Evolutionary conservation across 2,888 invertebrate genomes (phyloP).

Genomic region (Tortrix viridana): DNA sequence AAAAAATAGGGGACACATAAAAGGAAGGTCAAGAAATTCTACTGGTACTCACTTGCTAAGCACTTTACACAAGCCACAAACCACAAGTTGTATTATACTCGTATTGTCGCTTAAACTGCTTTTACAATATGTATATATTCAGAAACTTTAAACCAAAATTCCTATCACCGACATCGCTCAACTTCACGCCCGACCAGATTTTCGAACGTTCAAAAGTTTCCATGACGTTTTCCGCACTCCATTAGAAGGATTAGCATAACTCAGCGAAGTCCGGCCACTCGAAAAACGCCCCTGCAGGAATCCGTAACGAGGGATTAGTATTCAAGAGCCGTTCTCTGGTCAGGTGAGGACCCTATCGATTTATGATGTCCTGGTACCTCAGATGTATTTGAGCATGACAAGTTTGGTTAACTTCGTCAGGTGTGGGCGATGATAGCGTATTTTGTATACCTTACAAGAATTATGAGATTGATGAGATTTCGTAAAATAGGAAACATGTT

Average conservation of each 20-base stretch:
- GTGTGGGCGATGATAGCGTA: background rate
- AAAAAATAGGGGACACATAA: too few relatives aligned
- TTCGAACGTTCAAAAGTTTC: conserved; percentile 10
- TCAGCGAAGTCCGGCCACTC: conserved; percentile 18
- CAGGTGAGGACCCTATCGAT: conserved; percentile 25
- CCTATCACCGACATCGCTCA: background rate
- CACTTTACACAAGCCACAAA: too few relatives aligned
- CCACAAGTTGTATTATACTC: too few relatives aligned
- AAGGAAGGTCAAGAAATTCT: too few relatives aligned
- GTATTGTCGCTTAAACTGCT: too few relatives aligned
- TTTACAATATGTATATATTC: too few relatives aligned
- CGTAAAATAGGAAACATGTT: too few relatives aligned
- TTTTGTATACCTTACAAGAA: background rate
- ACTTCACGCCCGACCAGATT: conserved; percentile 16
- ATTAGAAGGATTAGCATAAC: conserved; percentile 32
- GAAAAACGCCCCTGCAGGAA: conserved; percentile 29
- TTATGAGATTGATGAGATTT: too few relatives aligned
- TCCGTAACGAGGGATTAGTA: conserved; percentile 34
- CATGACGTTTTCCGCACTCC: conserved; percentile 26
- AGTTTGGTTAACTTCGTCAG: conserved; percentile 6
- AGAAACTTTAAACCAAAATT: conserved; percentile 1
- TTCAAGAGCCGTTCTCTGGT: conserved; percentile 28
- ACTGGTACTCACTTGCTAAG: too few relatives aligned
- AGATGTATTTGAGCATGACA: conserved; percentile 5
- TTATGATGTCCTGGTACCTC: conserved; percentile 26